phyloP scores from a whole-genome alignment of 2,888 invertebrate species.

The Tanypteryx hageni region DNA sequence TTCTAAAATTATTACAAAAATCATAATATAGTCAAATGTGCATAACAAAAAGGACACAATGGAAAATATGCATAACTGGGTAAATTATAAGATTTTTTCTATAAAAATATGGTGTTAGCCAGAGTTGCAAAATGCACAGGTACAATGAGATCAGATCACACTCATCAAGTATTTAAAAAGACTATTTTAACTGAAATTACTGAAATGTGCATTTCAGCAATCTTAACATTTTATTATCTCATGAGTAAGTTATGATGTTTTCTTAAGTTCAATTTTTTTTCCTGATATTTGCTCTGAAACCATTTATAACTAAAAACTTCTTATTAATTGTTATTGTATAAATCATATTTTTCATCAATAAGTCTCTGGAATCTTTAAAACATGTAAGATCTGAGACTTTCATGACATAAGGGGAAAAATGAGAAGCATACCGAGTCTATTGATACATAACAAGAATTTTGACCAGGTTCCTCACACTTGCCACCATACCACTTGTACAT shows the following conservation, averaged over 20 bases:
- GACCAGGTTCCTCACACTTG: not conserved
- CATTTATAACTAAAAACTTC: not conserved
- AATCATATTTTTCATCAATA: not conserved
- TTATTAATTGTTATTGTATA: not conserved
- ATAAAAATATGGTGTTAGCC: conserved; percentile 50
- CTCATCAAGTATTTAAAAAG: not conserved
- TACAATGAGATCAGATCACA: conserved; percentile 62
- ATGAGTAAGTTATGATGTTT: not conserved
- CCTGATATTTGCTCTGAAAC: not conserved
- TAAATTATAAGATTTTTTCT: conserved; percentile 64
- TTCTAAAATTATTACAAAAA: conserved; percentile 25
- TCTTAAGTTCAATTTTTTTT: not conserved
- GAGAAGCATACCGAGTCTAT: not conserved
- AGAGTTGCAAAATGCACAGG: conserved; percentile 61
- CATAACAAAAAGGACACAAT: conserved; percentile 65
- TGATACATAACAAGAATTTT: not conserved
- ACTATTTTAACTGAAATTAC: conserved; percentile 17
- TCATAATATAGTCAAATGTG: conserved; percentile 65
- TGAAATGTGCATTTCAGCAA: conserved; percentile 3
- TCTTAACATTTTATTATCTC: not conserved
- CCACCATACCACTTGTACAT: not conserved
- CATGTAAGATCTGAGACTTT: not conserved
- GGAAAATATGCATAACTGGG: conserved; percentile 58
- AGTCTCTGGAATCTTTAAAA: not conserved
- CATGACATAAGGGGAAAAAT: not conserved